Percentiles rank a stretch among this genome's conserved stretches.
These are phyloP conservation scores for Seira musarum DNA, from an alignment of 2,888 invertebrate genomes.

Conservation along the genomic window DNA sequence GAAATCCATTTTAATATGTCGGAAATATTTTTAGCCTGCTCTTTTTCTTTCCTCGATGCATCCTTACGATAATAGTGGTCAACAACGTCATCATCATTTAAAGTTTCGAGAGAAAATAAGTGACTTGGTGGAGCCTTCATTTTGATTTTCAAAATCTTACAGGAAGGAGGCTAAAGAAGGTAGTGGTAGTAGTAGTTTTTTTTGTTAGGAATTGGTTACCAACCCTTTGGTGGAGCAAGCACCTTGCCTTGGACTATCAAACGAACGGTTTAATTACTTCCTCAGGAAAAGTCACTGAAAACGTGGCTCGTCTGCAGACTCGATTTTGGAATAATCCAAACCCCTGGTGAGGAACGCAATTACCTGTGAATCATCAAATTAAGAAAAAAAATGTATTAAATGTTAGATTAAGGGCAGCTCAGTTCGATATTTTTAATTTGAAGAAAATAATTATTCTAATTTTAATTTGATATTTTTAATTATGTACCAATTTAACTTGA, in stretches of 20 bases:
- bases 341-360: slow-evolving; percentile 28
- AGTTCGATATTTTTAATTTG: too few species aligned
- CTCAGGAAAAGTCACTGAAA: slow-evolving; percentile 15
- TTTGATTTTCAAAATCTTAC: slow-evolving; percentile 12
- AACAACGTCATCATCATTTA: slow-evolving; percentile 19
- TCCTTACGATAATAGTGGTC: slow-evolving; percentile 14
- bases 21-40: slow-evolving; percentile 35
- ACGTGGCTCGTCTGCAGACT: too few species aligned
- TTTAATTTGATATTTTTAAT: too few species aligned
- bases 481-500: background rate
- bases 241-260: slow-evolving; percentile 24
- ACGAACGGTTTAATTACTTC: slow-evolving; percentile 17
- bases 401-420: background rate
- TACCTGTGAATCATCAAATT: slow-evolving; percentile 41
- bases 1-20: slow-evolving; percentile 66
- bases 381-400: slow-evolving; percentile 7
- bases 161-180: background rate
- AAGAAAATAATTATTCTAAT: too few species aligned
- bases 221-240: slow-evolving; percentile 56
- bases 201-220: slow-evolving; percentile 28
- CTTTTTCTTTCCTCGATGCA: slow-evolving; percentile 23
- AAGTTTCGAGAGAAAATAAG: slow-evolving; percentile 8
- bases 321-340: background rate
- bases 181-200: slow-evolving; percentile 4
- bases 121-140: slow-evolving; percentile 49